phyloP scores from a whole-genome alignment of 2,888 invertebrate genomes.

The Periphyllus acericola region DNA sequence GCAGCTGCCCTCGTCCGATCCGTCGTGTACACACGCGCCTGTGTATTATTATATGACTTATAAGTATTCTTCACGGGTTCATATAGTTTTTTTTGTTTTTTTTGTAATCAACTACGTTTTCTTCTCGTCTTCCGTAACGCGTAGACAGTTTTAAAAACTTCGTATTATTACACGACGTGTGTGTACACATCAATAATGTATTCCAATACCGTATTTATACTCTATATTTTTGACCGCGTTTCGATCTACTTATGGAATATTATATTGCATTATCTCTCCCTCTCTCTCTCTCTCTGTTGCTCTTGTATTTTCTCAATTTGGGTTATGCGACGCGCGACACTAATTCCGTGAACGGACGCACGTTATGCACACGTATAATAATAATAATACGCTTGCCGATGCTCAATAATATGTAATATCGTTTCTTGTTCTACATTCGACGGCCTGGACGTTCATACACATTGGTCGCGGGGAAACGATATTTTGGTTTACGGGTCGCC shows the following conservation, averaged over 20 bases:
- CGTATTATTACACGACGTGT: too few species aligned
- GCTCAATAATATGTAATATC: neutral
- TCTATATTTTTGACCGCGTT: neutral
- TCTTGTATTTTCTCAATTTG: neutral
- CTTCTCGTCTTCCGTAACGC: neutral
- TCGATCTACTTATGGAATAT: too few species aligned
- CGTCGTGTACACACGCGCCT: neutral
- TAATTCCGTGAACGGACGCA: neutral
- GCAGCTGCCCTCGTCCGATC: neutral
- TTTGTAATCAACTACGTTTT: neutral
- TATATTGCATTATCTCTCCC: too few species aligned
- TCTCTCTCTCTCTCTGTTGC: too few species aligned
- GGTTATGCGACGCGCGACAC: neutral
- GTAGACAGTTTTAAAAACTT: too few species aligned
- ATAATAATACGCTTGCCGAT: neutral
- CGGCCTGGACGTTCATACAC: neutral
- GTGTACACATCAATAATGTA: too few species aligned
- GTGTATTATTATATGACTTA: neutral
- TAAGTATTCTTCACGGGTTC: too few species aligned
- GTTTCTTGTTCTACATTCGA: neutral
- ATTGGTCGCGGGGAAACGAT: neutral
- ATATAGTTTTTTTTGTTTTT: too few species aligned
- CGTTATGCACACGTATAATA: neutral
- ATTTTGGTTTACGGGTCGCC: neutral
- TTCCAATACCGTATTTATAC: too few species aligned